Evolutionary conservation across 2,797 vertebrate genomes (phyloP), one percentile per base, ranked within the genome.

Genomic region (Sphenodon punctatus): DNA sequence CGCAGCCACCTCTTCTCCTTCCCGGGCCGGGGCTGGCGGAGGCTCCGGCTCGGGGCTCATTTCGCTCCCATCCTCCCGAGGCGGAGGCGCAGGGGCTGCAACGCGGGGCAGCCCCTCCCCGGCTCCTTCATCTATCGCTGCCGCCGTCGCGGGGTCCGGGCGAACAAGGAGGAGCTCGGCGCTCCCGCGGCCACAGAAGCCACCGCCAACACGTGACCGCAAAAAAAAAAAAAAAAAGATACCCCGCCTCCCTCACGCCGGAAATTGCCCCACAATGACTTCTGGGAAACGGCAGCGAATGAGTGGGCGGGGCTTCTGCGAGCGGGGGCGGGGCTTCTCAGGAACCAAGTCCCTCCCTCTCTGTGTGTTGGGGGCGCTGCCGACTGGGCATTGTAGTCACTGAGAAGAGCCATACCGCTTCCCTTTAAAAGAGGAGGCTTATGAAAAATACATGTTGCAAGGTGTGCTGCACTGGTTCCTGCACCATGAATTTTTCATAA

Each of bases 31-130:
- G 7, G 13, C 22, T 25, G 68, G 69, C 16, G 73, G 73, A 27
- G 45, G 17, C 71, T 89, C 55, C 30, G 74, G 63, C 67, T 88
- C 71, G 34, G 71, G 59, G 11, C 42, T 93, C 92, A 89, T 92
- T 14, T 17, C 72, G 39, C 36, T 43, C 43, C 36, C 61, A 49
- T 67, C 84, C 80, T 81, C 63, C 22, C 56, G 53, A 14, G 68
- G 5, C 3, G 7, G 34, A 11, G 3, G 41, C 8, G 43, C 45
- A 25, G 16, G 46, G 70, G 27, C 27, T 14, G 67, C 85, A 19
- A 65, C 84, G 56, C 6, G 14, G 3, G 14, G 9, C 65, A 12
- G 17, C 67, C 72, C 23, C 75, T 43, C 67, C 41, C 67, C 71
- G 58, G 66, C 36, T 72, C 67, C 39, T 65, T 75, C 85, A 79